A percentile compares a stretch with the other conserved stretches of the same genome.
Evolutionary conservation across 1,140 invertebrate genomes (phyloP).

Genomic region (Macrotrachela quadricornifera): DNA sequence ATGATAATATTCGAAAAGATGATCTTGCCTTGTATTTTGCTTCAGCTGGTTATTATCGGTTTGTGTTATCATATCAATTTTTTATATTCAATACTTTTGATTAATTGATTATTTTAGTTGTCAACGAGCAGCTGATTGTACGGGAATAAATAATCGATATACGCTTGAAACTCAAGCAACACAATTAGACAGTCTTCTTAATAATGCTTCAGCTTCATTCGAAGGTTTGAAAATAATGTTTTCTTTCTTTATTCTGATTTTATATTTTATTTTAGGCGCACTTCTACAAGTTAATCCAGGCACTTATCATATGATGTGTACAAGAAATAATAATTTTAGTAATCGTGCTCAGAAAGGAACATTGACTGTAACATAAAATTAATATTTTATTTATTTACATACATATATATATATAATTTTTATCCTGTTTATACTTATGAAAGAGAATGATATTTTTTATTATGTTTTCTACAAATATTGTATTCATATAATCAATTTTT

Average conservation of each 20-base stretch:
- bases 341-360: conserved; percentile 7
- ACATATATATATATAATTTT: no score
- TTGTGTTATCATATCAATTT: background rate
- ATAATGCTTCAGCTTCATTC: conserved; percentile 2
- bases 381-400: background rate
- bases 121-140: background rate
- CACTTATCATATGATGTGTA: background rate
- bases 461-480: no score
- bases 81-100: background rate
- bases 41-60: conserved; percentile 27
- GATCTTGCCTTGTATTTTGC: conserved; percentile 21
- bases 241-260: background rate
- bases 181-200: background rate
- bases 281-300: no score
- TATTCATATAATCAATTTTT: no score
- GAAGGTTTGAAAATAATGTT: conserved; percentile 2
- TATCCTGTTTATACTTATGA: no score
- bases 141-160: no score
- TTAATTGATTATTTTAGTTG: background rate
- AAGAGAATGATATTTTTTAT: no score
- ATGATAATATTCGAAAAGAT: conserved; percentile 18
- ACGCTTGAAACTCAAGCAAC: background rate
- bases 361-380: background rate
- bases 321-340: conserved; percentile 8
- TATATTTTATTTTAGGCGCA: background rate